Base-by-base conservation (phyloP, 2,797 vertebrate species). In the Linurgus olivaceus region DNA sequence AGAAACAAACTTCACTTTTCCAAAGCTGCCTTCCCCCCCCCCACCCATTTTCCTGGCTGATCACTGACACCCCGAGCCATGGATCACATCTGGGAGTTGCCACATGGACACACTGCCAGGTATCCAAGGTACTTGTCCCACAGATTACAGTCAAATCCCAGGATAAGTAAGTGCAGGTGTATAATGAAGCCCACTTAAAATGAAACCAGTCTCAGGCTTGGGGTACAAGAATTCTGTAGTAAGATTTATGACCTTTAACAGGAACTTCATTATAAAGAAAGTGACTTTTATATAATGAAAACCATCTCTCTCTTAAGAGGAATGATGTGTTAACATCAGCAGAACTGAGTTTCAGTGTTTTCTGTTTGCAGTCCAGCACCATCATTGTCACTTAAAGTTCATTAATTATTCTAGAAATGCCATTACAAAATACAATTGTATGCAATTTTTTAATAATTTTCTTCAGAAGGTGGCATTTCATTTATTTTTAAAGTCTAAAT, bases 171-270 rank as follows among this genome's bases (percentile, higher is more conserved):
- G 25, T 50, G 63, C 59, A 76, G 18, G 17, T 54, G 72, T 29
- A 61, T 23, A 75, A 85, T 40, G 44, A 84, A 91, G 33, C 13
- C 55, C 68, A 62, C 26, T 58, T 26, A 37, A 90, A 90, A 83
- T 40, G 18, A 79, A 90, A 79, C 51, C 10, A 26, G 14, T 26
- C 57, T 73, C 35, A 51, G 47, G 85, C 45, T 1, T 51, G 29
- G 21, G 28, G 44, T 25, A 45, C 20, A 76, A 73, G 31, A 70
- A 57, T 44, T 70, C 40, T 62, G 10, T 21, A 74, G 29, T 24
- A 29, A 70, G 77, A 91, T 91, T 77, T 88, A 91, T 28, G 74
- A 70, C 42, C 59, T 85, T 78, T 68, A 77, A 81, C 19, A 59
- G 63, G 33, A 70, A 38, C 50, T 77, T 52, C 62, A 33, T 77